Evolutionary conservation across 2,113 vertebrate genomes (phyloP).

Genomic region (Rhadina sibilatrix): DNA sequence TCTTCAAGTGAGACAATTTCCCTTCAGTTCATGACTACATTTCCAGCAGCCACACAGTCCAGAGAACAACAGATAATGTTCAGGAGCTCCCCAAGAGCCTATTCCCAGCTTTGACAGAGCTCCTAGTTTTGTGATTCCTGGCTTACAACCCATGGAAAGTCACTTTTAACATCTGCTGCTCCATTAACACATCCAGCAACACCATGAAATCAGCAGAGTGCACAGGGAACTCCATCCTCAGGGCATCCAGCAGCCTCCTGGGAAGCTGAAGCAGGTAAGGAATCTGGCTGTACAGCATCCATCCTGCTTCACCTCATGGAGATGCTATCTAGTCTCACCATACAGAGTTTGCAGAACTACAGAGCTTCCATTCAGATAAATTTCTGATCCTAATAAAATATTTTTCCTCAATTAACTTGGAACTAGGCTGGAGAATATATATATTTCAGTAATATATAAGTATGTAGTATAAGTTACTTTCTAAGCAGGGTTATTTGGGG

Average conservation of each 20-base stretch:
- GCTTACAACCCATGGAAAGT: not conserved
- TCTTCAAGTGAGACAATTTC: not conserved
- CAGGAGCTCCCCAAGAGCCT: not conserved
- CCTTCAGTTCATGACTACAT: not conserved
- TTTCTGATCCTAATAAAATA: not conserved
- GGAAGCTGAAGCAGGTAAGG: not conserved
- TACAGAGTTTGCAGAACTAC: fast-evolving
- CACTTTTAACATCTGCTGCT: not conserved
- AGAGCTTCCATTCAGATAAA: not conserved
- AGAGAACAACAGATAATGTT: not conserved
- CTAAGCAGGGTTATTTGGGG: not conserved
- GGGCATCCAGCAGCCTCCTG: not conserved
- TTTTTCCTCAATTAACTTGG: not conserved
- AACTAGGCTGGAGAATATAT: not conserved
- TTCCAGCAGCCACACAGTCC: not conserved
- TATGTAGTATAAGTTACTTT: not conserved
- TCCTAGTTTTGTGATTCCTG: not conserved
- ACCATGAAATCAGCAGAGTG: not conserved
- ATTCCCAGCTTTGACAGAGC: not conserved
- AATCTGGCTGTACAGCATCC: fast-evolving
- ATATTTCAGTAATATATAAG: not conserved
- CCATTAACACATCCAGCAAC: not conserved
- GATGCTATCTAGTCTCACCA: not conserved
- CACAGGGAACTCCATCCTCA: not conserved
- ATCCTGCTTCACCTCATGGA: not conserved